phyloP scores from a whole-genome alignment of 35 echinoderm and acorn worm species.

The Lytechinus variegatus region DNA sequence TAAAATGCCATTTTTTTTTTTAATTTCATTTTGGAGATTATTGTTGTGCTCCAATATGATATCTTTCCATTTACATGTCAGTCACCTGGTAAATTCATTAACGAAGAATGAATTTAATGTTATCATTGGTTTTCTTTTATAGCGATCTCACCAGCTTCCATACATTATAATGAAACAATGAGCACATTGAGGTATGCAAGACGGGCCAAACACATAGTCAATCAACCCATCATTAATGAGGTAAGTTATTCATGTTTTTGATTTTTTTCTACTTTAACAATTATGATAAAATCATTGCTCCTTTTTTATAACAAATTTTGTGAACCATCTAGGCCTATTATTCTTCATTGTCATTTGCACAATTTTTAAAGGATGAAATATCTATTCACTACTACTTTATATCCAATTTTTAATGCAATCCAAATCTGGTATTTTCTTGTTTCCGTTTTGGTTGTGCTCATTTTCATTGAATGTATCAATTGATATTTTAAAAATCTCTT shows the following conservation, averaged over 20 bases:
- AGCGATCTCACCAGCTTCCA: conserved; percentile 96
- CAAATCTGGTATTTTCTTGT: too few relatives aligned
- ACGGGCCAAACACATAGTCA: conserved; percentile 94
- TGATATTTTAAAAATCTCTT: too few relatives aligned
- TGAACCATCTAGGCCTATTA: background rate
- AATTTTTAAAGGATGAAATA: background rate
- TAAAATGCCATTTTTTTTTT: background rate
- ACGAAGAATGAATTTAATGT: background rate
- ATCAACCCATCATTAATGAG: conserved; percentile 95
- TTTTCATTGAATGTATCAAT: too few relatives aligned
- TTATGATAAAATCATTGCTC: background rate
- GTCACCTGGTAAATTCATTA: too few relatives aligned
- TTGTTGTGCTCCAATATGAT: background rate
- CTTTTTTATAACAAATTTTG: background rate
- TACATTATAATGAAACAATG: conserved; percentile 94
- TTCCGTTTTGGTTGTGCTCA: too few relatives aligned
- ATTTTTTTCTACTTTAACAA: background rate
- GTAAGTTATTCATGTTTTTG: conserved; percentile 51
- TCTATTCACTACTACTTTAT: background rate
- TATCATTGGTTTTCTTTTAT: conserved; percentile 46
- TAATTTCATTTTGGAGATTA: background rate
- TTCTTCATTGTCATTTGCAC: background rate
- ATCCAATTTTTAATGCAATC: background rate
- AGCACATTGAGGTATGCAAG: conserved; percentile 98
- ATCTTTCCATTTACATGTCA: background rate